phyloP scores from a whole-genome alignment of 2,888 invertebrate species.

The Xylocampa areola region DNA sequence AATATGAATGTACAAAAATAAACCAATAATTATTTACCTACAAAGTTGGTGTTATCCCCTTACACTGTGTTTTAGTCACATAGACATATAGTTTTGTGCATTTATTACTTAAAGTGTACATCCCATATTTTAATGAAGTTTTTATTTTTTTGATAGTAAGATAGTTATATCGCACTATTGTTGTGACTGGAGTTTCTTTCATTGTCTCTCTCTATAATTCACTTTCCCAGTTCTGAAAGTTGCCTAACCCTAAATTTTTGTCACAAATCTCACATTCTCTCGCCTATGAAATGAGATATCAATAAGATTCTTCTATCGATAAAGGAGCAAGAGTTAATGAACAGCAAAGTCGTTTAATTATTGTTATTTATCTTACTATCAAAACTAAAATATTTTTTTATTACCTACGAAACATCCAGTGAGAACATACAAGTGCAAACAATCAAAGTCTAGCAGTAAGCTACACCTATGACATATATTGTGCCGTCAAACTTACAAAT shows the following conservation, averaged over 20 bases:
- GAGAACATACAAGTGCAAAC: slow-evolving; percentile 23
- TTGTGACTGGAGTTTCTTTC: no score
- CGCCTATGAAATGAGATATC: no score
- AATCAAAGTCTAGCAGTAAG: slow-evolving; percentile 6
- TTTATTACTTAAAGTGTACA: slow-evolving; percentile 20
- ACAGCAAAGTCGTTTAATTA: no score
- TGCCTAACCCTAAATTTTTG: no score
- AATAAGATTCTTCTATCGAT: no score
- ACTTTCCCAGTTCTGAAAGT: no score
- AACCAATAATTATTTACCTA: not conserved
- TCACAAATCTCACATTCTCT: no score
- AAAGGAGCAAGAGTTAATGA: no score
- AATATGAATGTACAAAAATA: slow-evolving; percentile 12
- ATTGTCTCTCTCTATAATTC: no score
- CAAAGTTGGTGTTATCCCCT: slow-evolving; percentile 10
- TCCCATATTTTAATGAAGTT: slow-evolving; percentile 14
- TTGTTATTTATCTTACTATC: slow-evolving; percentile 11
- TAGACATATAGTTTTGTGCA: slow-evolving; percentile 32
- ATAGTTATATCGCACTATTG: not conserved
- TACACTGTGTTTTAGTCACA: slow-evolving; percentile 12
- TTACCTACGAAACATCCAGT: slow-evolving; percentile 18
- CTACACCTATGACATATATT: slow-evolving; percentile 22
- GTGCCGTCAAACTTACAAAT: slow-evolving; percentile 28
- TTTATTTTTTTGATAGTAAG: slow-evolving; percentile 24
- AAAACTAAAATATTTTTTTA: slow-evolving; percentile 12